Evolutionary conservation across 2,113 vertebrate genomes (phyloP), one percentile per base, ranked within the genome.

Genomic region (Pygoscelis adeliae): DNA sequence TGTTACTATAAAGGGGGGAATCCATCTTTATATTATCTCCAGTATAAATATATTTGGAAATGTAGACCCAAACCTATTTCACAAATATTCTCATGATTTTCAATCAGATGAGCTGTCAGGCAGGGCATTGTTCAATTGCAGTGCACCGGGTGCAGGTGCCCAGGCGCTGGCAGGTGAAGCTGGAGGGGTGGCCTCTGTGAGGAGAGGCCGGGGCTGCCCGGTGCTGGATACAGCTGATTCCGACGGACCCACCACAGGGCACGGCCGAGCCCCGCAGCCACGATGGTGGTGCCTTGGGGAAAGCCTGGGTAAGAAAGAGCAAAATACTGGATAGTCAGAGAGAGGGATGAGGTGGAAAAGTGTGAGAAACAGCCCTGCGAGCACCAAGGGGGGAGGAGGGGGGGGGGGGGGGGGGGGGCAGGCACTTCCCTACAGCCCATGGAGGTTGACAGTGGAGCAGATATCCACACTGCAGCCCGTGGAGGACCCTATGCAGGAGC

Each of bases 191-290:
- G n/a, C 18, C 34, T 8, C 42, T 71, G 46, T 52, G 22, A 8
- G 34, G 15, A 42, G 52, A 0, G 3, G 7, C 26, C 0, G 0
- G 42, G 29, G 26, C 19, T 63, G 52, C 16, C 15, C 20, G 0
- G 0, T 23, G 26, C 21, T 0, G 0, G 47, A 19, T 36, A 47
- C 6, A 47, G 29, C 19, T 2, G 1, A 18, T 65, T 56, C 30
- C 32, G 15, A 3, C 11, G 1, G 3, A 13, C 29, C 34, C 30
- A 11, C 7, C 5, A 0, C 34, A n/a, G 61, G 52, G 44, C 44
- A 42, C 1, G 1, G n/a, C 34, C 27, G 14, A 38, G 56, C 38
- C 34, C 55, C 1, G 1, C 29, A 36, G 36, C 19, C 52, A n/a
- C 1, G 0, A 26, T 25, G 36, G 44, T 3, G 4, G 32, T 0